Percentiles rank a stretch among this genome's conserved stretches.
phyloP scores from a whole-genome alignment of 2,113 vertebrate genomes.

The Pachyramphus minor region DNA sequence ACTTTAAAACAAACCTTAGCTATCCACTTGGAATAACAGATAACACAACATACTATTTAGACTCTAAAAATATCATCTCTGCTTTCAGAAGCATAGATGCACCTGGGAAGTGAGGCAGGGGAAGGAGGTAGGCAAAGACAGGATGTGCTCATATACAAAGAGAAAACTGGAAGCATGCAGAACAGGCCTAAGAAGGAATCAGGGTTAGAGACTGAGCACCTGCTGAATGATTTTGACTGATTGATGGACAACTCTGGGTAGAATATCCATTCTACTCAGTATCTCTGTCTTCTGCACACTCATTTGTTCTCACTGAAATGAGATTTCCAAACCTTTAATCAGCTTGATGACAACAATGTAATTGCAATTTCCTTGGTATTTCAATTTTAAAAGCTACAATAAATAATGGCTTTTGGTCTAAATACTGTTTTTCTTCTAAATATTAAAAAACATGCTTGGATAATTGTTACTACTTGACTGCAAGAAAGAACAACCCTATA shows the following conservation, averaged over 20 bases:
- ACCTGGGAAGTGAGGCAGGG: not conserved
- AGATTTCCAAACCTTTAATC: not conserved
- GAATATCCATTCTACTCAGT: not conserved
- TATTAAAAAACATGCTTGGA: not conserved
- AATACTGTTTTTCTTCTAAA: not conserved
- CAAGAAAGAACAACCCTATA: not conserved
- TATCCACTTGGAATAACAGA: not conserved
- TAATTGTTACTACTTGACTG: not conserved
- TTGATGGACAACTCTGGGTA: not conserved
- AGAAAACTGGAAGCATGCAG: fast-evolving
- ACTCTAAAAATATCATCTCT: not conserved
- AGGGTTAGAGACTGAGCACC: not conserved
- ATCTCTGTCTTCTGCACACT: not conserved
- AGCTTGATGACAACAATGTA: not conserved
- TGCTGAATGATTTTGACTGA: not conserved
- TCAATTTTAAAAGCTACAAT: not conserved
- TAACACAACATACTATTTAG: not conserved
- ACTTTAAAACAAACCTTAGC: not conserved
- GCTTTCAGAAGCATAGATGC: not conserved
- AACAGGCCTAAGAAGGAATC: not conserved
- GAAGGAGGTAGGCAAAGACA: not conserved
- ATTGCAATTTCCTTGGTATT: not conserved
- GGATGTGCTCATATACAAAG: not conserved
- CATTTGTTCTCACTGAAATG: not conserved
- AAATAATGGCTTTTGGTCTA: not conserved